These are phyloP conservation scores for Fistularia tabacaria DNA, from an alignment of 2,797 vertebrate species.

Conservation along the genomic window DNA sequence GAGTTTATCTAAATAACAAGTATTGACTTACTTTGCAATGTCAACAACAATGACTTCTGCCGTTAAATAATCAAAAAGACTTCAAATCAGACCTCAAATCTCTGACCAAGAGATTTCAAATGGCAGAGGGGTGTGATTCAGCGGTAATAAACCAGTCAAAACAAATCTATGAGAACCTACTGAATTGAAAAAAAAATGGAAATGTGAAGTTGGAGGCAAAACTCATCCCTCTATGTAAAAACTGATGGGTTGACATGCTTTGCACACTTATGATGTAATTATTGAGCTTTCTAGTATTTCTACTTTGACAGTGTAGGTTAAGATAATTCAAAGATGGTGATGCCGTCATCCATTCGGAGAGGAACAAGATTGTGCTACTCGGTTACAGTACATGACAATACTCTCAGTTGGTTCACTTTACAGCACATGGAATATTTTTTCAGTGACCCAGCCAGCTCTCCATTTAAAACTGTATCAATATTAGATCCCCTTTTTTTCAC, in stretches of 20 bases:
- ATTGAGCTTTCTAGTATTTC: conserved; percentile 31
- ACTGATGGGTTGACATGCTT: conserved; percentile 27
- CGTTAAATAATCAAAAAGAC: too few species aligned
- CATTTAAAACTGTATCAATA: too few species aligned
- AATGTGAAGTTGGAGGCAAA: conserved; percentile 27
- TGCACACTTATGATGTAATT: conserved; percentile 43
- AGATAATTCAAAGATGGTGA: conserved; percentile 1
- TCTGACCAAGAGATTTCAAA: conserved; percentile 9
- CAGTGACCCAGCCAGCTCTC: too few species aligned
- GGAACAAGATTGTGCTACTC: conserved; percentile 15
- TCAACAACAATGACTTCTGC: too few species aligned
- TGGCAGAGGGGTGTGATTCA: conserved; percentile 27
- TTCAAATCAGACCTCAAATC: neutral
- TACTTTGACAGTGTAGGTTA: conserved; percentile 46
- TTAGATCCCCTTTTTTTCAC: too few species aligned
- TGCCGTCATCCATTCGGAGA: conserved; percentile 21
- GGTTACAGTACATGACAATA: too few species aligned
- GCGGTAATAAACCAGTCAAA: conserved; percentile 30
- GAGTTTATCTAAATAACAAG: too few species aligned
- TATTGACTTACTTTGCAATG: too few species aligned
- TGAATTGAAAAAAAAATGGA: conserved; percentile 17
- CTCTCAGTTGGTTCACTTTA: too few species aligned
- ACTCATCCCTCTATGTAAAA: conserved; percentile 34
- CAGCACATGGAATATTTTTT: too few species aligned
- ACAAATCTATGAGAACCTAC: conserved; percentile 16